Base-by-base conservation (phyloP, 1,140 invertebrate species). In the Penaeus vannamei region DNA sequence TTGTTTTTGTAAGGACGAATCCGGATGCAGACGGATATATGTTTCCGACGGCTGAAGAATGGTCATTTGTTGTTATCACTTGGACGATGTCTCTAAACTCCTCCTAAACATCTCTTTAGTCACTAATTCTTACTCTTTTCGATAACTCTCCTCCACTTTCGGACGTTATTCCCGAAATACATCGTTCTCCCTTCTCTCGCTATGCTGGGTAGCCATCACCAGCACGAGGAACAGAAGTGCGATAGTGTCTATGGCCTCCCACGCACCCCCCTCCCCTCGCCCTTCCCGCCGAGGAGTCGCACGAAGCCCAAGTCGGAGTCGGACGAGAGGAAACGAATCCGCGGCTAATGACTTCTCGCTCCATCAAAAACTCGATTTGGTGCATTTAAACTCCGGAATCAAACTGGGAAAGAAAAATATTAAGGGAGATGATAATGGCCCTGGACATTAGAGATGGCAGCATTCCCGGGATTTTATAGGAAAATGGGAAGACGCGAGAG, bases 351-450 rank as follows among this genome's bases (percentile, higher is more conserved):
- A 90, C 89, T 90, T 90, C 89, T 86, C 89, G 89, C 89, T 87
- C 89, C 89, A 90, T 90, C 89, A 90, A 90, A 90, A 90, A 90
- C 89, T 90, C 89, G 89, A 90, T 90, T 90, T 90, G 89, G 89
- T 87, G 89, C 89, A 90, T 90, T 90, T 90, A 90, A 87, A 90
- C 89, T 90, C 89, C 89, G 89, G 89, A 90, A 90, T 90, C 89
- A 90, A 90, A 90, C 89, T 90, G 89, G 82, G 89, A 90, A 86
- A 90, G 89, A 90, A 90, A 90, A 90, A 90, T 90, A 90, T 90
- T 90, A 90, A 90, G 85, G 89, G 89, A 90, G 89, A 90, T 90
- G 89, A 90, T 90, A 90, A 90, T 90, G 89, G 89, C 80, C 85
- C 79, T 87, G 89, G 89, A 90, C 89, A 90, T 90, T 90, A 90